Conservation (phyloP, 2,113 vertebrate species). For the Plestiodon gilberti region DNA sequence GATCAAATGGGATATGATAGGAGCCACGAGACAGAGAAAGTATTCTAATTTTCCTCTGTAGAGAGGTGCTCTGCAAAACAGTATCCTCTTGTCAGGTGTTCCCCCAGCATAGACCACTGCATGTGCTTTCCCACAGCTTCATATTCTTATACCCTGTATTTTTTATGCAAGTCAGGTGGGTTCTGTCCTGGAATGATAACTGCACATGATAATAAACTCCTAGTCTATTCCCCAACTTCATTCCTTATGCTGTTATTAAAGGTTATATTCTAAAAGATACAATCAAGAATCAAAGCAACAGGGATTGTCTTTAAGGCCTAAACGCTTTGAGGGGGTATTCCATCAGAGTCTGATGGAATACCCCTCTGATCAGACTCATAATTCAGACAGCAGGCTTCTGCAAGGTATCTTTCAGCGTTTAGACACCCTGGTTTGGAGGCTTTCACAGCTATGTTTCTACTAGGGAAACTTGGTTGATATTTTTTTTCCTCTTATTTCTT, state of each 20-base stretch:
- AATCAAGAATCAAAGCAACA: not conserved
- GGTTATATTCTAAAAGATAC: not conserved
- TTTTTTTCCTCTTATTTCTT: slow-evolving; percentile 38
- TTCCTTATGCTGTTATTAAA: not conserved
- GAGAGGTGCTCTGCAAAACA: not conserved
- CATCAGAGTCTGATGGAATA: slow-evolving; percentile 9
- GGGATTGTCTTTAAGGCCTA: slow-evolving; percentile 32
- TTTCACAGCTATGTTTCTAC: not conserved
- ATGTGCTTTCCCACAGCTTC: not conserved
- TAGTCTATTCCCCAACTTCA: not conserved
- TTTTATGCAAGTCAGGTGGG: not conserved
- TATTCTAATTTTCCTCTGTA: not conserved
- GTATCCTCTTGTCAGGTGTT: not conserved
- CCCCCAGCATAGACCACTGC: not conserved
- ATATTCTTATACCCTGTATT: not conserved
- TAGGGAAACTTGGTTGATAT: slow-evolving; percentile 30
- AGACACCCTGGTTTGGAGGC: not conserved
- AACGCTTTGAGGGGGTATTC: slow-evolving; percentile 38
- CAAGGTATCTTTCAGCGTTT: not conserved
- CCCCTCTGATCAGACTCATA: slow-evolving; percentile 19
- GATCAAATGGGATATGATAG: not conserved
- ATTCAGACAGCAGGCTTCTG: slow-evolving; percentile 12
- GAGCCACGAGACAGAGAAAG: not conserved
- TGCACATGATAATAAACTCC: not conserved
- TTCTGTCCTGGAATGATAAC: not conserved